phyloP scores from a whole-genome alignment of 2,797 vertebrate species.

The Microctenopoma lineatum region DNA sequence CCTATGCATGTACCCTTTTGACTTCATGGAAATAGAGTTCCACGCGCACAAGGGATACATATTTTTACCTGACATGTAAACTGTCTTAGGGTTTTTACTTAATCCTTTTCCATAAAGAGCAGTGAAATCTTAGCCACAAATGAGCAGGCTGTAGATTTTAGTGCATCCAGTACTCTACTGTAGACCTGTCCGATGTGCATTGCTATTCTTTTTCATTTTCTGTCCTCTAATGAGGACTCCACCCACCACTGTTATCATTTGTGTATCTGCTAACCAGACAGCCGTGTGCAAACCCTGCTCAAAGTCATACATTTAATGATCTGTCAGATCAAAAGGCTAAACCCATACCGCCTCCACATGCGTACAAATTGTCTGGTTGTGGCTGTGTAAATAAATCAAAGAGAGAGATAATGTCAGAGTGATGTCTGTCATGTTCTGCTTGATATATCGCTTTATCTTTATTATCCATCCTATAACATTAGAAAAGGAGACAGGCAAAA shows the following conservation, averaged over 20 bases:
- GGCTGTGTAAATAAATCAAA: constrained; percentile 72
- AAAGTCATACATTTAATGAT: constrained; percentile 53
- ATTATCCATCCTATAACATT: constrained; percentile 53
- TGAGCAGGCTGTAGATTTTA: background rate
- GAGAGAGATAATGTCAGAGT: constrained; percentile 64
- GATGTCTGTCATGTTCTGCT: constrained; percentile 38
- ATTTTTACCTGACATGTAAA: constrained; percentile 17
- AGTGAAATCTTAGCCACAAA: constrained; percentile 10
- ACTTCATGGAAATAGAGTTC: constrained; percentile 1
- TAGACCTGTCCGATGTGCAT: constrained; percentile 2
- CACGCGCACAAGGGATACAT: constrained; percentile 13
- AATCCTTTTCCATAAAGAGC: constrained; percentile 16
- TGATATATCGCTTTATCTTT: constrained; percentile 44
- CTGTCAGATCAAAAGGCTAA: constrained; percentile 56
- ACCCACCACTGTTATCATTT: constrained; percentile 20
- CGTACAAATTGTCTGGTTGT: constrained; percentile 53
- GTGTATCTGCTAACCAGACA: constrained; percentile 35
- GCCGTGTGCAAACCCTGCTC: constrained; percentile 34
- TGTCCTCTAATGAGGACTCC: background rate
- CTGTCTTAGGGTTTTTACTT: background rate
- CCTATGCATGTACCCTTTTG: background rate
- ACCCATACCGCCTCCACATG: constrained; percentile 41
- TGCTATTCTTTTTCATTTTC: constrained; percentile 7
- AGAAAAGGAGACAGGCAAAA: constrained; percentile 40
- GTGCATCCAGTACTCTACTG: background rate